Evolutionary conservation across 2,888 invertebrate species (phyloP).

Genomic region (Agapostemon virescens): DNA sequence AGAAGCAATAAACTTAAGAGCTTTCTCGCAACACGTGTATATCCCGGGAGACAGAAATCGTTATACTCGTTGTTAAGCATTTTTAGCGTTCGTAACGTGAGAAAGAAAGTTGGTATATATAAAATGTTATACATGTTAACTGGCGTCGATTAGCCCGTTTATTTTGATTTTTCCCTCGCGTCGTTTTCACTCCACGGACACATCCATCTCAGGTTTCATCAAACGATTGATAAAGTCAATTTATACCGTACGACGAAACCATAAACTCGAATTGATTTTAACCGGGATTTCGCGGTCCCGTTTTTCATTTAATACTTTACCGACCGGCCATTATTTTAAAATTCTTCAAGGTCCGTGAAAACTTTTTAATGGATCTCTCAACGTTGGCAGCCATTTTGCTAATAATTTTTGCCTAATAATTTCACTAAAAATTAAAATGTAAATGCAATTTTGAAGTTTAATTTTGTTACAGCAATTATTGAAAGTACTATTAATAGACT

Average conservation of each 20-base stretch:
- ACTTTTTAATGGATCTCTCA: too few species aligned
- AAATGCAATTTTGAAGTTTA: too few species aligned
- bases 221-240: conserved; percentile 2
- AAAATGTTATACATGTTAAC: conserved; percentile 43
- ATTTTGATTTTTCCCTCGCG: conserved; percentile 9
- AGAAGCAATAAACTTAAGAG: conserved; percentile 67
- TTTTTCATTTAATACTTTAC: neutral
- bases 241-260: conserved; percentile 17
- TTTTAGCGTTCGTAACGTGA: conserved; percentile 57
- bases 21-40: conserved; percentile 57
- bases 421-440: too few species aligned
- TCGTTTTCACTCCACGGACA: neutral
- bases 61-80: conserved; percentile 69
- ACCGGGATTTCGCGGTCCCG: conserved; percentile 20
- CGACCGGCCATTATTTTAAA: too few species aligned
- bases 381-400: too few species aligned
- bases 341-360: too few species aligned
- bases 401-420: too few species aligned
- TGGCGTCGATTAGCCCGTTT: conserved; percentile 60
- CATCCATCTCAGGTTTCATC: neutral
- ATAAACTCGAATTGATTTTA: neutral
- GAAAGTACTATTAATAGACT: too few species aligned
- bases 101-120: conserved; percentile 47
- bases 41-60: conserved; percentile 57
- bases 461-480: too few species aligned